Evolutionary conservation across 2,797 vertebrate species (phyloP).

Genomic region (Sitta carolinensis): DNA sequence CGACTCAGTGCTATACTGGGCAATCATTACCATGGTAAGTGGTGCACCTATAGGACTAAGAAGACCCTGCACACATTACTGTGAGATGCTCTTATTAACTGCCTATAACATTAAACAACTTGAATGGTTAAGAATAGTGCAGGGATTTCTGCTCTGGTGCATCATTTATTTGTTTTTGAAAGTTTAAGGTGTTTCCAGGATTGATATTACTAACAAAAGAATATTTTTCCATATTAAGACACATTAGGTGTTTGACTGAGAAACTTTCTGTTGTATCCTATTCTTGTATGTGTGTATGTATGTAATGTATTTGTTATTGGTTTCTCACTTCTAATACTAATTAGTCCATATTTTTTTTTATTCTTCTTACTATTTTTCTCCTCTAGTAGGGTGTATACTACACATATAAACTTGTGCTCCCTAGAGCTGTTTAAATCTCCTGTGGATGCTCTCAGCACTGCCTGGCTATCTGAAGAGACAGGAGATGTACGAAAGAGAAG

Average conservation of each 20-base stretch:
- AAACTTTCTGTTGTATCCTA: neutral
- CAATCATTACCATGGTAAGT: neutral
- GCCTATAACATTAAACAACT: neutral
- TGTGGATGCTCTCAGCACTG: fast-evolving
- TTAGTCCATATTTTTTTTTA: neutral
- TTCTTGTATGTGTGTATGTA: too few species aligned
- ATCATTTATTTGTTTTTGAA: neutral
- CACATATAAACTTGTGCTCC: neutral
- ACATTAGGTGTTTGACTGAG: neutral
- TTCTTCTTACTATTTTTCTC: neutral
- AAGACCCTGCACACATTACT: neutral
- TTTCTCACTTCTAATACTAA: neutral
- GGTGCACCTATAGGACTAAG: neutral
- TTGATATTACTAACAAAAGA: neutral
- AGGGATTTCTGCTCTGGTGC: neutral
- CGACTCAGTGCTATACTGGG: neutral
- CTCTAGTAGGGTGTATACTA: neutral
- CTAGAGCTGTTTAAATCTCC: neutral
- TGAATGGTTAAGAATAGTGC: neutral
- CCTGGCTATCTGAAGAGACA: neutral
- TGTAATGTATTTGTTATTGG: neutral
- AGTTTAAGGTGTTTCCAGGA: neutral
- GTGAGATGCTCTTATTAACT: neutral
- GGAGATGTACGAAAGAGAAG: neutral
- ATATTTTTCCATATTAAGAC: neutral